Evolutionary conservation across 1,140 invertebrate species (phyloP), one percentile per base, ranked within the genome.

Genomic region (Latrodectus geometricus): DNA sequence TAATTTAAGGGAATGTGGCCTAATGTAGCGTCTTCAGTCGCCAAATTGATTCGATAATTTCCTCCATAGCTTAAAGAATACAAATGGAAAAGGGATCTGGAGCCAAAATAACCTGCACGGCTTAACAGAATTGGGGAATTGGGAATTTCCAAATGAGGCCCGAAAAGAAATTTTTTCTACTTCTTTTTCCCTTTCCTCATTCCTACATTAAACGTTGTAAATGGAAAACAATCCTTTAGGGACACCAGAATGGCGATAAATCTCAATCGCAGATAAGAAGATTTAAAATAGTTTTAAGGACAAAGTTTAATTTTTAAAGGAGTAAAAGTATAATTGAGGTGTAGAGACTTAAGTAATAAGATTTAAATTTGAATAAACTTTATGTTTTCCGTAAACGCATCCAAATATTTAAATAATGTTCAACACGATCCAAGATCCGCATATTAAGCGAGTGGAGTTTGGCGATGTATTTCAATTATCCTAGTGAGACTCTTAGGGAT

Each of bases 1-100:
- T 61, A 61, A 61, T 61, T 61, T 61, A 61, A 61, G 54, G 54
- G 54, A 61, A 61, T 17, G 17, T 61, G 17, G 54, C 17, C 17
- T 14, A 61, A 61, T 61, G 54, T 61, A 61, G 54, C 54, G 54
- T 61, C 54, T 61, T 61, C 11, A 11, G 54, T 61, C 54, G 54
- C 54, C 17, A 61, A 61, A 61, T 61, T 61, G 54, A 61, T 61
- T 61, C 54, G 54, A 61, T 61, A 61, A 61, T 61, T 61, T 61
- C 54, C 17, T 17, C 54, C 11, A 14, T 61, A 17, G 35, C 35
- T 61, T 61, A 17, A 61, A 61, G 54, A 61, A 61, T 61, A 17
- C 54, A 17, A 61, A 17, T 17, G 54, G 17, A 61, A 61, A 61
- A 61, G 54, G 17, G 54, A 61, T 14, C 11, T 61, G 54, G 54